A percentile compares a stretch with the other conserved stretches of the same genome.
Conservation (phyloP, 2,888 invertebrate genomes). For the Hyles lineata region DNA sequence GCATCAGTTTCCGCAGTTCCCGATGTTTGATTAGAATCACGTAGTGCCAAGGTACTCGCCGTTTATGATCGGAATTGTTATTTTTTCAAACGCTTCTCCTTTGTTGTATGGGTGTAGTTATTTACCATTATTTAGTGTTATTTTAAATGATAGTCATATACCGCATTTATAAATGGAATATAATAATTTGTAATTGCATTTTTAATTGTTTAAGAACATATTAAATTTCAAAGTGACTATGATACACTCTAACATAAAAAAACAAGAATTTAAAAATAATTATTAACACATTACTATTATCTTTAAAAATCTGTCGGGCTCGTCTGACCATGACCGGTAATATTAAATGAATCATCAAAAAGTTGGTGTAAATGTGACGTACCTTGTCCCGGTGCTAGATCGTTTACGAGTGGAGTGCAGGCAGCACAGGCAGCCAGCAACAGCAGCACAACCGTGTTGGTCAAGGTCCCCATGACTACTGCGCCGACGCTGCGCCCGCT, state of each 20-base stretch:
- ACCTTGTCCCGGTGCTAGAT: constrained; percentile 74
- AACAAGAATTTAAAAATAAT: not conserved
- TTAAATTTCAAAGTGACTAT: too few species aligned
- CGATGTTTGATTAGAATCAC: constrained; percentile 61
- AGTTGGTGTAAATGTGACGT: constrained; percentile 31
- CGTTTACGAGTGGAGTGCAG: constrained; percentile 69
- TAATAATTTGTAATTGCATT: too few species aligned
- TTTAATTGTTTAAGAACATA: too few species aligned
- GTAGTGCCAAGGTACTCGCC: constrained; percentile 57
- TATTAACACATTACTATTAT: too few species aligned
- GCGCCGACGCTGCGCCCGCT: constrained; percentile 47
- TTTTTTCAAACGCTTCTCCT: not conserved
- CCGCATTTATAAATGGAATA: not conserved
- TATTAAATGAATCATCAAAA: not conserved
- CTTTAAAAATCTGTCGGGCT: too few species aligned
- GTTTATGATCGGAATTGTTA: constrained; percentile 19
- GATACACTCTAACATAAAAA: not conserved
- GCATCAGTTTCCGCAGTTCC: constrained; percentile 54
- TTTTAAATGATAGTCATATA: not conserved
- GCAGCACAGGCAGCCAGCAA: constrained; percentile 54
- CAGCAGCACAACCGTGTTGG: constrained; percentile 64
- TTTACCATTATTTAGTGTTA: not conserved
- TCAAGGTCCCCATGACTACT: constrained; percentile 76
- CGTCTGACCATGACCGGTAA: not conserved
- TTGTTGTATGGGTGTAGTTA: not conserved